These are phyloP conservation scores for Drusus annulatus DNA, from an alignment of 1,140 invertebrate genomes.

Conservation along the genomic window DNA sequence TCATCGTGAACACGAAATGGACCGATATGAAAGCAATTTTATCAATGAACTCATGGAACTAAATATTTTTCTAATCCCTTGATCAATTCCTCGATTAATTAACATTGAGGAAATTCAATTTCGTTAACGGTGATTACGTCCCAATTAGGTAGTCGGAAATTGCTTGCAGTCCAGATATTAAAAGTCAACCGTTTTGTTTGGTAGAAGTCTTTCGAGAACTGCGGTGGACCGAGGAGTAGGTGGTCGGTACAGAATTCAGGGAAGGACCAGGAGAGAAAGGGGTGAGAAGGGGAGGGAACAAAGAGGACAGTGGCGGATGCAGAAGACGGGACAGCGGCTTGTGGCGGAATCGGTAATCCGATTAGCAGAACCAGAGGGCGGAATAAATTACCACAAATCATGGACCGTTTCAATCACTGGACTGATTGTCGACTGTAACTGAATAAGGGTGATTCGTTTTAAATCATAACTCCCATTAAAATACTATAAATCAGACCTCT, in stretches of 20 bases:
- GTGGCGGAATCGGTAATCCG: slow-evolving; percentile 21
- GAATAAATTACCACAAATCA: slow-evolving; percentile 39
- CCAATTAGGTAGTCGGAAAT: slow-evolving; percentile 28
- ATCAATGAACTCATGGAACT: too few species aligned
- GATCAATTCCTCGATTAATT: too few species aligned
- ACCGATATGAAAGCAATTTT: too few species aligned
- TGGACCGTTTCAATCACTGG: slow-evolving; percentile 11
- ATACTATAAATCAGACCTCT: too few species aligned
- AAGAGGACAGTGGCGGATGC: slow-evolving; percentile 8
- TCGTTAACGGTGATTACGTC: neutral
- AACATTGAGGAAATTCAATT: too few species aligned
- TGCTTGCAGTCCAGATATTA: slow-evolving; percentile 24
- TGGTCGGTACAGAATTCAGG: neutral
- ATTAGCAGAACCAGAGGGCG: slow-evolving; percentile 26
- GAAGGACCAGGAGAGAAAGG: neutral
- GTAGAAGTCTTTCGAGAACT: neutral
- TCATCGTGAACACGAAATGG: too few species aligned
- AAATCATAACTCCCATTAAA: neutral
- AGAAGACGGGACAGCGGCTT: slow-evolving; percentile 3
- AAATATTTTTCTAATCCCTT: too few species aligned
- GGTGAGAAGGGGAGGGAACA: neutral
- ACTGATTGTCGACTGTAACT: slow-evolving; percentile 36
- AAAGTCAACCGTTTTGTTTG: slow-evolving; percentile 15
- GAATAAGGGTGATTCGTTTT: slow-evolving; percentile 21
- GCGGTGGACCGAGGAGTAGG: neutral